Conservation (phyloP, 1,140 invertebrate genomes). For the Orius insidiosus region DNA sequence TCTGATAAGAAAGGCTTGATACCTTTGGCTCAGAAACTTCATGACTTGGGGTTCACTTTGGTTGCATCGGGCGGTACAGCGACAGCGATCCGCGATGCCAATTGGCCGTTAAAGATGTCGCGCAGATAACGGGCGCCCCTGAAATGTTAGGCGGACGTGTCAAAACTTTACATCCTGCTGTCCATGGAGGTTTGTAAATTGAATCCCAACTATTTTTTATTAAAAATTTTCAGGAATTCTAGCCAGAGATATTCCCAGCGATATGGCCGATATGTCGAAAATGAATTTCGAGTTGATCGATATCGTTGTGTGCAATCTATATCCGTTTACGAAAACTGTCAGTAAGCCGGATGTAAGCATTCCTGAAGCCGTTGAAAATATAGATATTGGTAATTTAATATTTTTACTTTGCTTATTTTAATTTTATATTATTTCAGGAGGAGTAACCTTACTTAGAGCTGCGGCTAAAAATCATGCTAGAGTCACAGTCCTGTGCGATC, state of each 20-base stretch:
- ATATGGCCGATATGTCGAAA: slow-evolving; percentile 61
- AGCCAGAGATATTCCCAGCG: slow-evolving; percentile 50
- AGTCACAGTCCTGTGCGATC: slow-evolving; percentile 89
- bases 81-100: slow-evolving; percentile 59
- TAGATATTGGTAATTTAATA: slow-evolving; percentile 55
- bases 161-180: slow-evolving; percentile 91
- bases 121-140: slow-evolving; percentile 66
- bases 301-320: slow-evolving; percentile 90
- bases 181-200: slow-evolving; percentile 61
- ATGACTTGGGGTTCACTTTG: slow-evolving; percentile 58
- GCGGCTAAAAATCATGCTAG: slow-evolving; percentile 96
- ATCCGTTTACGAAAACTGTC: slow-evolving; percentile 87
- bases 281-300: slow-evolving; percentile 56
- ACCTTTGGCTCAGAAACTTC: slow-evolving; percentile 58
- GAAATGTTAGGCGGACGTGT: slow-evolving; percentile 94
- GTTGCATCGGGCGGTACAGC: slow-evolving; percentile 92
- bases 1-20: slow-evolving; percentile 83
- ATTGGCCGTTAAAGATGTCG: slow-evolving; percentile 65
- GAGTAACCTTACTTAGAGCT: slow-evolving; percentile 83
- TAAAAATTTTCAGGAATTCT: slow-evolving; percentile 36
- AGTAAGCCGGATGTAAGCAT: slow-evolving; percentile 64
- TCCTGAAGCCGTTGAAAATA: slow-evolving; percentile 89
- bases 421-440: slow-evolving; percentile 39
- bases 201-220: neutral
- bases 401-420: neutral